Conservation (phyloP, 2,888 invertebrate species). For the Limnephilus auricula region DNA sequence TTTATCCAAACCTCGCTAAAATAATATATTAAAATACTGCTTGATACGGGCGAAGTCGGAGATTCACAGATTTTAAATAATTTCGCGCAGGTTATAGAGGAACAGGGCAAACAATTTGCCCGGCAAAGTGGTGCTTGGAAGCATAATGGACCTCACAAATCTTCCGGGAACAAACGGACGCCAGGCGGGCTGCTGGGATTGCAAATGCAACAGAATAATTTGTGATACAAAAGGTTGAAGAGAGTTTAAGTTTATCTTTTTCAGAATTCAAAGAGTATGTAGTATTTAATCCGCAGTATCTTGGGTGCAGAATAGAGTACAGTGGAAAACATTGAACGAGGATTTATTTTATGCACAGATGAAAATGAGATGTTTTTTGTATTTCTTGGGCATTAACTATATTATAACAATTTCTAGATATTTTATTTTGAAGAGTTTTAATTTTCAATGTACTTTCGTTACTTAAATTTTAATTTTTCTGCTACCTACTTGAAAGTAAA, state of each 20-base stretch:
- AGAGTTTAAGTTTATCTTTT: not conserved
- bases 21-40: not conserved
- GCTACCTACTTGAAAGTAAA: too few species aligned
- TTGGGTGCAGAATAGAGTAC: not conserved
- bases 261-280: not conserved
- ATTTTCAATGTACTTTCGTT: too few species aligned
- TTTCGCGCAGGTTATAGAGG: not conserved
- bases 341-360: not conserved
- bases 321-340: not conserved
- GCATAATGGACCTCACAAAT: not conserved
- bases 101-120: constrained; percentile 2
- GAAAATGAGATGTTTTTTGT: not conserved
- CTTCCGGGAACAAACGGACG: not conserved
- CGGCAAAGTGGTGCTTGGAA: not conserved
- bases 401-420: too few species aligned
- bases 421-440: too few species aligned
- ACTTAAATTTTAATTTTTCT: too few species aligned
- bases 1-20: not conserved
- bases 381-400: too few species aligned
- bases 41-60: not conserved
- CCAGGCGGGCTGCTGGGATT: not conserved
- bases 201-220: constrained; percentile 2
- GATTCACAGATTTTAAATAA: not conserved
- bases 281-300: not conserved
- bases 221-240: constrained; percentile 2